Evolutionary conservation across 2,888 invertebrate genomes (phyloP), one percentile per base, ranked within the genome.

Genomic region (Pollenia griseotomentosa): DNA sequence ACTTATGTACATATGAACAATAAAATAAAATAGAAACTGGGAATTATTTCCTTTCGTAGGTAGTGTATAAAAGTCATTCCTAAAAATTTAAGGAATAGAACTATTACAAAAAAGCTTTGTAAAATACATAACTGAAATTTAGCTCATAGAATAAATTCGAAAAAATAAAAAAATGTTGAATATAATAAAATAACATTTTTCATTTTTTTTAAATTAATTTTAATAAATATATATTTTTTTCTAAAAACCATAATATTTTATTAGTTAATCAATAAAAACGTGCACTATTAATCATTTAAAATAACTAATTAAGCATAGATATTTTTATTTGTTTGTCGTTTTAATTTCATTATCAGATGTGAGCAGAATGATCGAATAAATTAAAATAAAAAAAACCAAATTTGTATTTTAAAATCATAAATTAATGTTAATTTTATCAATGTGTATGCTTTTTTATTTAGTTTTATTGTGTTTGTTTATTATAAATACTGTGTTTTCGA

Each of bases 281-380:
- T 84, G 77, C 40, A 51, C 66, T 79, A 87, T 87, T 84, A 81
- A 87, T 87, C 87, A 87, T 81, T 84, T 61, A 65, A 78, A 87
- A 84, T 84, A 84, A 75, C 66, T 78, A 80, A 86, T 86, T 86
- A 83, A 80, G 70, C 71, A 80, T 78, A 48, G 40, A 42, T 71
- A 14, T 71, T 65, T 63, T 65, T 61, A 6, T 61, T 57, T 70
- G n/a, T 75, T 42, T 77, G 4, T 19, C 46, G 14, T 57, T 7
- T 57, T 11, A 3, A 46, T 11, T 61, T 46, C 16, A 44, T 40
- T 5, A 70, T 44, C 44, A 55, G 12, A 16, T 40, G 33, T 55
- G 44, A 53, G 23, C 14, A 19, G 16, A 19, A 33, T 33, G n/a
- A 16, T 19, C 9, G n/a, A 40, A 46, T 14, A 59, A 9, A n/a